These are phyloP conservation scores for Drosophila nebulosa DNA, from an alignment of 1,140 invertebrate species.

Conservation along the genomic window DNA sequence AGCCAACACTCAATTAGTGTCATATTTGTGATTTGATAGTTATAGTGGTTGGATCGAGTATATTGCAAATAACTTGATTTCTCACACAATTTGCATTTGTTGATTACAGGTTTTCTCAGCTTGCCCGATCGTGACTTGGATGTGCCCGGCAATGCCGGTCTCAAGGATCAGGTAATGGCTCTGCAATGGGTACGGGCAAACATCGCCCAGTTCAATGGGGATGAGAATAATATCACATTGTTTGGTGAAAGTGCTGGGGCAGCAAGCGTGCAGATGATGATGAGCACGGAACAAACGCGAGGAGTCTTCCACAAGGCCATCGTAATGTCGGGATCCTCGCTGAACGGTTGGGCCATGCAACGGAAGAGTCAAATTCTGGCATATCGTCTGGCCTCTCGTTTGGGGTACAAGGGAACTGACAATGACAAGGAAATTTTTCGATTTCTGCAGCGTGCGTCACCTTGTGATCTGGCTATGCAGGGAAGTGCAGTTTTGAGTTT, in stretches of 20 bases:
- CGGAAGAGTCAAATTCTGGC: conserved; percentile 35
- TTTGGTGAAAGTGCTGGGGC: conserved; percentile 78
- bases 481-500: conserved; percentile 14
- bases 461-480: conserved; percentile 28
- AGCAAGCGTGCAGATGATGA: conserved; percentile 58
- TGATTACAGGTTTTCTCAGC: conserved; percentile 66
- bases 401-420: conserved; percentile 68
- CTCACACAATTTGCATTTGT: too few relatives aligned
- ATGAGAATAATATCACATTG: conserved; percentile 71
- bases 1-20: too few relatives aligned
- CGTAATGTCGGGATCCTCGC: conserved; percentile 83
- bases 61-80: too few relatives aligned
- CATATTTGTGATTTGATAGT: too few relatives aligned
- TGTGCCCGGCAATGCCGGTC: conserved; percentile 76
- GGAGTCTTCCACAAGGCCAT: conserved; percentile 84
- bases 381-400: conserved; percentile 44
- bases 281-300: conserved; percentile 64
- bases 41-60: too few relatives aligned
- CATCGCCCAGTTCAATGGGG: conserved; percentile 73
- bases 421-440: conserved; percentile 73
- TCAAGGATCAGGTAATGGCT: conserved; percentile 81
- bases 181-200: conserved; percentile 79
- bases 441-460: conserved; percentile 64
- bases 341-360: conserved; percentile 74
- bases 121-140: conserved; percentile 71